Base-by-base conservation (phyloP, 2,888 invertebrate genomes). In the Galerucella nymphaeae region DNA sequence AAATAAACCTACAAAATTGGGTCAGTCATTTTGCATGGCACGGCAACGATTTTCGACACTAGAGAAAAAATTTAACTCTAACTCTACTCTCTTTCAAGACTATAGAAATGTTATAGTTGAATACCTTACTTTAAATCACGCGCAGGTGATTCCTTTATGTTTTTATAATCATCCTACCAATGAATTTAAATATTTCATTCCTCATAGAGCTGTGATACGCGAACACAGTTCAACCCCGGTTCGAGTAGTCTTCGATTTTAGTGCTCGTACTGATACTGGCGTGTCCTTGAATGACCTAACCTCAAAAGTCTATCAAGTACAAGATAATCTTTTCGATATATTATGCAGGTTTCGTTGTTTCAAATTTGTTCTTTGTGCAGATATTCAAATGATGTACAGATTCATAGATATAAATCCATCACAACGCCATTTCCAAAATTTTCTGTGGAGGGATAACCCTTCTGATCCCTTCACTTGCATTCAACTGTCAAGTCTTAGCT, bases 291-390 rank as follows among this genome's bases (percentile, higher is more conserved):
- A 58, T 23, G 30, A 58, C 20, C 58, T 58, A 11, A 58, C 58
- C 8, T 20, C 20, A 23, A 58, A 58, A 20, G 14, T 5, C 14
- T 23, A 58, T 14, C 58, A 58, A 58, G 58, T 18, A 23, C 58
- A 58, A 13, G 58, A 58, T 58, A 58, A 58, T 30, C 11, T 58
- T 20, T 58, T 58, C 18, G 58, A 20, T 14, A 58, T 58, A 18
- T 14, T 58, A 14, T 58, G 58, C 14, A 16, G 58, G 5, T 58
- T 58, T 5, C 14, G 58, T 2, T 20, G 20, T 20, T 58, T 58
- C 13, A 18, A 18, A n/a, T 53, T 53, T 53, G 53, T 53, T 16
- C 53, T 53, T 16, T 53, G 53, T 18, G 53, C 53, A 2, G 58
- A 58, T 23, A 58, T 58, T 9, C 9, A 58, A 23, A 58, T 58